A percentile compares a stretch with the other conserved stretches of the same genome.
These are phyloP conservation scores for Oscheius sp. DNA, from an alignment of 2,888 invertebrate species.

Conservation along the genomic window DNA sequence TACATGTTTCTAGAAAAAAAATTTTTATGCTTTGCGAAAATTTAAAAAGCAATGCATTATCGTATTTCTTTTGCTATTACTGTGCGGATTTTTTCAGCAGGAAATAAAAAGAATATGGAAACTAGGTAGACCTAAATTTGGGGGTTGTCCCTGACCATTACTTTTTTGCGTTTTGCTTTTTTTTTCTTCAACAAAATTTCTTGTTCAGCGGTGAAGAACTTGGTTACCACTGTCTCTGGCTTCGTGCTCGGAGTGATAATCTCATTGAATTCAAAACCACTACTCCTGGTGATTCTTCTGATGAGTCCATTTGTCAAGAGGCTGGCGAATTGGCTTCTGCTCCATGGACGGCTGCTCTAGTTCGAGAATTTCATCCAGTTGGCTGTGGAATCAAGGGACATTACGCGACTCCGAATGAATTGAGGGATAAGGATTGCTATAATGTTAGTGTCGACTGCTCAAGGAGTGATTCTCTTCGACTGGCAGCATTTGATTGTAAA, in stretches of 20 bases:
- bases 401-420: slow-evolving; percentile 48
- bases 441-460: slow-evolving; percentile 53
- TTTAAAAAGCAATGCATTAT: too few species aligned
- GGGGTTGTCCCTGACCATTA: too few species aligned
- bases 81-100: too few species aligned
- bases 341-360: slow-evolving; percentile 46
- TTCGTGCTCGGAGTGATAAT: slow-evolving; percentile 57
- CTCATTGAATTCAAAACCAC: slow-evolving; percentile 62
- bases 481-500: slow-evolving; percentile 54
- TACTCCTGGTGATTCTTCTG: slow-evolving; percentile 39
- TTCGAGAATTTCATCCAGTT: slow-evolving; percentile 38
- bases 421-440: slow-evolving; percentile 50
- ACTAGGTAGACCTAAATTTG: too few species aligned
- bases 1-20: neutral
- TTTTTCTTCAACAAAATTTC: too few species aligned
- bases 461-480: slow-evolving; percentile 38
- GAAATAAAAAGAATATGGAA: too few species aligned
- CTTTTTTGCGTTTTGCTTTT: too few species aligned
- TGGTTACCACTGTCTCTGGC: slow-evolving; percentile 62
- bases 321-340: slow-evolving; percentile 35
- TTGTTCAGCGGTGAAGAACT: slow-evolving; percentile 61
- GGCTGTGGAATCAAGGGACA: slow-evolving; percentile 48
- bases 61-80: too few species aligned
- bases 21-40: too few species aligned
- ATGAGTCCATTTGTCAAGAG: slow-evolving; percentile 42